Conservation (phyloP, 2,888 invertebrate genomes). For the Diogma glabrata region DNA sequence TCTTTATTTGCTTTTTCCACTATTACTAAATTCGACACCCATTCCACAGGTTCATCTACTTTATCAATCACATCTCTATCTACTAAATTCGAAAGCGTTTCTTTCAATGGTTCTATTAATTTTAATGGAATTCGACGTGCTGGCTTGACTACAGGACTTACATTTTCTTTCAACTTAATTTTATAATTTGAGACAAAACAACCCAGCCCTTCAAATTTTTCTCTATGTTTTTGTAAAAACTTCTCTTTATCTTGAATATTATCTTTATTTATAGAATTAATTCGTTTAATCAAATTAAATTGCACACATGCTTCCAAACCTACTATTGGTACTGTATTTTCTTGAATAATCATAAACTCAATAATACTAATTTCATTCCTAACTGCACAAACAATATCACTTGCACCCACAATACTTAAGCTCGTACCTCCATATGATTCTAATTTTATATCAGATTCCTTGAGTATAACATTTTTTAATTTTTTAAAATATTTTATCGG, state of each 20-base stretch:
- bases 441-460: neutral
- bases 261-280: too few species aligned
- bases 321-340: constrained; percentile 12
- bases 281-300: constrained; percentile 14
- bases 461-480: neutral
- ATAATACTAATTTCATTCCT: constrained; percentile 15
- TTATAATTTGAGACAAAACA: constrained; percentile 5
- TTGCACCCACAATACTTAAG: neutral
- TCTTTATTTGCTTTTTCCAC: constrained; percentile 20
- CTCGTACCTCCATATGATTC: constrained; percentile 6
- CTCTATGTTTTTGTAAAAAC: constrained; percentile 8
- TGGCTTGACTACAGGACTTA: neutral
- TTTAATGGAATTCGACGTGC: constrained; percentile 8
- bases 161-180: constrained; percentile 9
- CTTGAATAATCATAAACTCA: constrained; percentile 17
- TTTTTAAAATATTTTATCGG: neutral
- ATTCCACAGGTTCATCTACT: constrained; percentile 15
- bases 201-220: constrained; percentile 7
- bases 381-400: neutral
- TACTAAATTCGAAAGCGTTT: constrained; percentile 2
- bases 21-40: constrained; percentile 18
- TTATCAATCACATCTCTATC: constrained; percentile 10
- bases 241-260: constrained; percentile 10
- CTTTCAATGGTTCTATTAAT: constrained; percentile 2
- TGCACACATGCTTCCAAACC: constrained; percentile 12